Evolutionary conservation across 2,113 vertebrate genomes (phyloP), one percentile per base, ranked within the genome.

Genomic region (Peucedramus taeniatus): DNA sequence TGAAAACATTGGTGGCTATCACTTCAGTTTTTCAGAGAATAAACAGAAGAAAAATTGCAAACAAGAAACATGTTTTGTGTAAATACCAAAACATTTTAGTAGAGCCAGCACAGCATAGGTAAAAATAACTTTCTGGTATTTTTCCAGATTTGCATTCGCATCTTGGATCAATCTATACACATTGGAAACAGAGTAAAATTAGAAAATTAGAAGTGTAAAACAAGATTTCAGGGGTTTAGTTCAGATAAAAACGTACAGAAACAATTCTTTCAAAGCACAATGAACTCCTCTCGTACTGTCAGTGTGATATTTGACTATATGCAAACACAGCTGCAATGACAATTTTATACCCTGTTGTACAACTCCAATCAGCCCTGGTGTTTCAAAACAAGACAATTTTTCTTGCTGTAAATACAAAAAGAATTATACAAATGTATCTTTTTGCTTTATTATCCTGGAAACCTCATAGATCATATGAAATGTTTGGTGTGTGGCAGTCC

Each of bases 351-450:
- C 66, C 83, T 82, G 51, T 93, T 96, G 83, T 95, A 83, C 47
- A 93, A 77, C 56, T 97, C 82, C 66, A 93, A 26, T 97, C 90
- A 79, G n/a, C 93, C 64, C 76, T 91, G 50, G 42, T 97, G 76
- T 96, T 97, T 94, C 96, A 97, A 97, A 98, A 97, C 93, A 96
- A 97, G 94, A 94, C 94, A 76, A 96, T 97, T 92, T 97, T 87
- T 95, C 94, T 95, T 95, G 77, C 89, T 97, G 93, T 90, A 97
- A 97, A 96, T 89, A 94, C 71, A 97, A 77, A 96, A 96, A 92
- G 87, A 95, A 95, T 96, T 96, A 96, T 83, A 94, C 94, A 97
- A 78, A 90, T 93, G 76, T 83, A 85, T 90, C 65, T 97, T 95
- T 96, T 90, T 93, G 74, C 53, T 94, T 94, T 95, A 80, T 93